Conservation (phyloP, 2,888 invertebrate species). For the Ectobius pallidus region DNA sequence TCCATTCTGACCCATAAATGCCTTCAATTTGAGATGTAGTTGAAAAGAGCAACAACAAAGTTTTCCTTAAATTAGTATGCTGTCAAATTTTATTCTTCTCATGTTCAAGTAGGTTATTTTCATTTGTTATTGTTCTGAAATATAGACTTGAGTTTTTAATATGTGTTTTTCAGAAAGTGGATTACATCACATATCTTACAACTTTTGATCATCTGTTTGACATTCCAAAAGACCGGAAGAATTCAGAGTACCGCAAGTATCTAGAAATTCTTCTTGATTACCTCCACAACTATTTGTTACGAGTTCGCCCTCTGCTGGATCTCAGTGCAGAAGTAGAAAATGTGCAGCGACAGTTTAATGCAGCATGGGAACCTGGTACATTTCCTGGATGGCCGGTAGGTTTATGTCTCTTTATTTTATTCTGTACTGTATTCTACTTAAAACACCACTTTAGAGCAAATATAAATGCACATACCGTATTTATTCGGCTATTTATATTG, state of each 20-base stretch:
- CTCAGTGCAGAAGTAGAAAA: constrained; percentile 78
- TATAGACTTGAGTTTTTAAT: too few relatives aligned
- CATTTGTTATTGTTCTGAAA: too few relatives aligned
- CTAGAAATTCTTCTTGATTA: constrained; percentile 84
- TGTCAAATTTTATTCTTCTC: too few relatives aligned
- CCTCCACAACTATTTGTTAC: constrained; percentile 77
- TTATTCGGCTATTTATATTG: too few relatives aligned
- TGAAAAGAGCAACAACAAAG: too few relatives aligned
- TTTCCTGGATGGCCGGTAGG: constrained; percentile 94
- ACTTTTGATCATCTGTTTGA: constrained; percentile 96
- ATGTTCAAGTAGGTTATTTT: too few relatives aligned
- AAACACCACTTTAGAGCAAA: too few relatives aligned
- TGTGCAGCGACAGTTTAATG: constrained; percentile 79
- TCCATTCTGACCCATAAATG: too few relatives aligned
- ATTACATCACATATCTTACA: constrained; percentile 94
- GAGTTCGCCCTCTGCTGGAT: constrained; percentile 87
- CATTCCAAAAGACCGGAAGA: constrained; percentile 89
- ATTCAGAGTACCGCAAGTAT: constrained; percentile 86
- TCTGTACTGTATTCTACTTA: too few relatives aligned
- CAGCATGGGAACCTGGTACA: constrained; percentile 85
- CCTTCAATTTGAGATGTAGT: too few relatives aligned
- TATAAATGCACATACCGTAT: too few relatives aligned
- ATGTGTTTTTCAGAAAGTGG: constrained; percentile 78
- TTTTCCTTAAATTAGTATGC: too few relatives aligned
- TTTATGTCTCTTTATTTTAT: constrained; percentile 39